Evolutionary conservation across 2,888 invertebrate species (phyloP), one percentile per base, ranked within the genome.

Genomic region (Saturnia japonica): DNA sequence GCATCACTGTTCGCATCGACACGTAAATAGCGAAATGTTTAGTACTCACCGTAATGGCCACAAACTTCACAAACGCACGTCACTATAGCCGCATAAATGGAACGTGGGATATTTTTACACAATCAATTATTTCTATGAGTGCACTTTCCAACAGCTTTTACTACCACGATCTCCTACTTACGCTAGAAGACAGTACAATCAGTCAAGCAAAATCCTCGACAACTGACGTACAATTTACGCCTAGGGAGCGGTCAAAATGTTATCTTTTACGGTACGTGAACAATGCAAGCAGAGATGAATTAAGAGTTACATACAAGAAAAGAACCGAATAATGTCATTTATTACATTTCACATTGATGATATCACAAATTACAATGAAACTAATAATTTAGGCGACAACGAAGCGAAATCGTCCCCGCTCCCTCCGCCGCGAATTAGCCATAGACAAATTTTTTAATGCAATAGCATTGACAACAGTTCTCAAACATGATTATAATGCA

Each of bases 71-170:
- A 83, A 87, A 86, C 82, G 82, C 86, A 88, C 82, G 78, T 80
- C 85, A 86, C 81, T 76, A 82, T 82, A 85, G 83, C 82, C 80
- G 85, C 83, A 78, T 88, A 85, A 84, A 90, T 87, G 80, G 88
- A 88, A 90, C 90, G 91, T 90, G 89, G 84, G 91, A 91, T 85
- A 88, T 91, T 90, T 90, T 91, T 91, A 89, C 87, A 84, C 85
- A 80, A 87, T 84, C 83, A 85, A 85, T 88, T 91, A 89, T 90
- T 86, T 84, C 84, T 88, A 86, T 84, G 86, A 88, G 88, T 88
- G 86, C 92, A 93, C 93, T 93, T 93, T 93, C 93, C 91, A 93
- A 93, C 88, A 91, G 92, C 93, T 93, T 93, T 91, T 93, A 93
- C 91, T 93, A 93, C 88, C 88, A 84, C 88, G 88, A 87, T 86